A percentile compares a stretch with the other conserved stretches of the same genome.
Evolutionary conservation across 1,140 invertebrate species (phyloP).

Genomic region (Oryctes rhinoceros): DNA sequence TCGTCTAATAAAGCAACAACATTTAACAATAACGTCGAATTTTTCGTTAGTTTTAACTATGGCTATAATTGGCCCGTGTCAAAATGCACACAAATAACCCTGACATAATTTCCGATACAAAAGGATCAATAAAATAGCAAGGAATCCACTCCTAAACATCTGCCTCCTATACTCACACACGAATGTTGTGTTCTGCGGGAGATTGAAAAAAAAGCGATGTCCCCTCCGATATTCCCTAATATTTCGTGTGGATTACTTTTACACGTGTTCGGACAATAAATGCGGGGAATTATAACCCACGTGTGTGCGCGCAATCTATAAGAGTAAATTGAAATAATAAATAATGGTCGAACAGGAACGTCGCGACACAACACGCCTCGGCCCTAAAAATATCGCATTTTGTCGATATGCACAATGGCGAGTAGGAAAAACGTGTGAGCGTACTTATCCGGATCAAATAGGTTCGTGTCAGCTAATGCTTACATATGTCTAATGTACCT

Average conservation of each 20-base stretch:
- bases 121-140: background rate
- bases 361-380: background rate
- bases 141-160: background rate
- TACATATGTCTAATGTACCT: too few relatives aligned
- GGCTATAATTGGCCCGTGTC: background rate
- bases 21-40: background rate
- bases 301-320: slow-evolving; percentile 9
- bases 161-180: background rate
- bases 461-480: too few relatives aligned
- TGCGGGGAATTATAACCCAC: slow-evolving; percentile 13
- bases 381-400: background rate
- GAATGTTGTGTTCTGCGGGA: background rate
- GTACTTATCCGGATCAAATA: too few relatives aligned
- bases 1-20: too few relatives aligned
- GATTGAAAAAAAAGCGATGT: background rate
- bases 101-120: background rate
- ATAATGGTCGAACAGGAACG: background rate
- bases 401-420: background rate
- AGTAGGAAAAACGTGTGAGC: too few relatives aligned
- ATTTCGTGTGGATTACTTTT: background rate
- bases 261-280: slow-evolving; percentile 16
- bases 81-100: background rate
- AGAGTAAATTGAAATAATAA: slow-evolving; percentile 23
- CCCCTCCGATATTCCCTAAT: background rate
- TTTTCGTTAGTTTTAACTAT: background rate